Conservation (phyloP, 2,888 invertebrate species). For the Lacanobia oleracea region DNA sequence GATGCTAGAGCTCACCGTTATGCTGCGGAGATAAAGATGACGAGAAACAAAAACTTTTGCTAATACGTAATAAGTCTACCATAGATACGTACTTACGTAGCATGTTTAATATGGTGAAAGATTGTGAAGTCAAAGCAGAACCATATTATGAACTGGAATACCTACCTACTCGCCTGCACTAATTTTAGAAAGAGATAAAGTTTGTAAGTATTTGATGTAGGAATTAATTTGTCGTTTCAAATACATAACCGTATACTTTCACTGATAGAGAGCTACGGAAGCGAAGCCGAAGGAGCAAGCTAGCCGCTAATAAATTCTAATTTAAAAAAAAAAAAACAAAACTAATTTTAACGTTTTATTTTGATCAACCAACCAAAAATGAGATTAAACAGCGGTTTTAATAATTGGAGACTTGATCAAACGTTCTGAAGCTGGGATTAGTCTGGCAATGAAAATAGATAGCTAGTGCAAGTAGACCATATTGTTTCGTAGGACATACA, state of each 20-base stretch:
- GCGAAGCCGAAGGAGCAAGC: background rate
- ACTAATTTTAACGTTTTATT: background rate
- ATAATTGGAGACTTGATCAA: slow-evolving; percentile 1
- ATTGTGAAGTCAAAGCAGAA: background rate
- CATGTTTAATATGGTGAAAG: slow-evolving; percentile 3
- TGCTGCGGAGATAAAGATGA: slow-evolving; percentile 8
- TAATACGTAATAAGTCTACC: background rate
- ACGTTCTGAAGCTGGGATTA: background rate
- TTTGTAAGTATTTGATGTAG: background rate
- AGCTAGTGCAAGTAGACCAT: slow-evolving; percentile 13
- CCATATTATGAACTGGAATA: background rate
- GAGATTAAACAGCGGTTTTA: background rate
- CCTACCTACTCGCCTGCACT: background rate
- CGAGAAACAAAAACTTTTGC: slow-evolving; percentile 18
- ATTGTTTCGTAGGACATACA: slow-evolving; percentile 13
- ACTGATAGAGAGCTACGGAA: background rate
- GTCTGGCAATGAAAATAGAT: slow-evolving; percentile 16
- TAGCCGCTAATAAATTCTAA: background rate
- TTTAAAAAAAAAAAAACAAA: no score
- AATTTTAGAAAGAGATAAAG: background rate
- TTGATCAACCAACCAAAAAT: background rate
- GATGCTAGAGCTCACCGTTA: slow-evolving; percentile 35
- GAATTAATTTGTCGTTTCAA: background rate
- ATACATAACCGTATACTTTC: background rate
- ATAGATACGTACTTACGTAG: background rate